Base-by-base conservation (phyloP, 23 tunicate species). In the Aplidium turbinatum region DNA sequence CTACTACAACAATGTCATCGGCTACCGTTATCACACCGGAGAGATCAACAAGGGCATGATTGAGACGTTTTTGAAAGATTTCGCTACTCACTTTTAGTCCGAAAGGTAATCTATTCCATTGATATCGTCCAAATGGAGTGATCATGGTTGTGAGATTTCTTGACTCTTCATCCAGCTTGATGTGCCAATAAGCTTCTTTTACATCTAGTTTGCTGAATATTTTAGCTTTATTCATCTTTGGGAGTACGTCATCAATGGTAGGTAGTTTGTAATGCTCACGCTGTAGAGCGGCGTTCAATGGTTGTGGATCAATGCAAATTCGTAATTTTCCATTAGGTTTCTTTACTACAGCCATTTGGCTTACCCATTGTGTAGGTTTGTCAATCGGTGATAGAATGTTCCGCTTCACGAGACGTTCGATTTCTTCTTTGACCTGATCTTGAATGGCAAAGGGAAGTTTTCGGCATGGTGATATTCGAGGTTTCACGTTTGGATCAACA, bases 291-390 rank as follows among this genome's bases (percentile, higher is more conserved):
- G 27, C 63, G 38, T 67, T 67, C 22, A 67, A 38, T 4, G 73
- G 73, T 67, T 67, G 73, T 21, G 73, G 73, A 19, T 71, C 77
- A 16, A 50, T 50, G 20, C 77, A 47, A 24, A 71, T 71, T 2
- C 34, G 35, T 19, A 50, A 47, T 26, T 50, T 38, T 28, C 61
- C 62, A 50, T 50, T 50, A 3, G 61, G 33, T 71, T 71, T 71
- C 11, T 24, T 21, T 7, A 50, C 40, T 4, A 71, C 60, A 3
- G 61, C 61, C 77, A 71, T 47, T 50, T 50, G 77, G 38, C 61
- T 50, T 24, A 47, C 61, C 61, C 61, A 71, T 5, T 24, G 35
- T 4, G 62, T 25, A 5, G 77, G 73, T 67, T 67, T 53, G n/a
- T n/a, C n/a, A 13, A 71, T 34, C 47, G 21, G 61, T 24, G 22